A percentile compares a stretch with the other conserved stretches of the same genome.
Evolutionary conservation across 1,140 invertebrate genomes (phyloP).

Genomic region (Drosophila sp.): DNA sequence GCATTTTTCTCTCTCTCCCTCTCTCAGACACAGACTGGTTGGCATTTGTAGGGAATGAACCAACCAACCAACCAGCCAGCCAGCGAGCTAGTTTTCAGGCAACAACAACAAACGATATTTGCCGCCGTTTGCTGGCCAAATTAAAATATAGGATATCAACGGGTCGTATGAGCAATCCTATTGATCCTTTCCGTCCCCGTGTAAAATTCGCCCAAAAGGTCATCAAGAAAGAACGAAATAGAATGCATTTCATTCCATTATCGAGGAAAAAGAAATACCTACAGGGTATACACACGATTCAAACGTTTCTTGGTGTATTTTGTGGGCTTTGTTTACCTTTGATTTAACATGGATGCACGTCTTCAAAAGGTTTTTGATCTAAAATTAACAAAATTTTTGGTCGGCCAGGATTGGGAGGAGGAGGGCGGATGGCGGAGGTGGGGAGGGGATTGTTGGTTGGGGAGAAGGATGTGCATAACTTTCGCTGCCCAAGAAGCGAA

Average conservation of each 20-base stretch:
- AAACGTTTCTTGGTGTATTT: neutral
- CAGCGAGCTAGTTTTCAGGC: conserved; percentile 16
- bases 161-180: neutral
- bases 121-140: conserved; percentile 45
- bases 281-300: neutral
- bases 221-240: too few relatives aligned
- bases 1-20: conserved; percentile 48
- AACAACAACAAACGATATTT: conserved; percentile 37
- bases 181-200: too few relatives aligned
- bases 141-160: conserved; percentile 17
- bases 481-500: neutral
- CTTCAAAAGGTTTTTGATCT: neutral
- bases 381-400: neutral
- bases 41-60: conserved; percentile 64
- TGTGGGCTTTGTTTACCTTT: neutral
- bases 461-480: conserved; percentile 10
- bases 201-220: too few relatives aligned
- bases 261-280: too few relatives aligned
- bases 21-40: conserved; percentile 52
- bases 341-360: neutral
- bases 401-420: too few relatives aligned
- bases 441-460: neutral
- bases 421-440: neutral
- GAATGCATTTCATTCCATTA: too few relatives aligned
- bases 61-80: conserved; percentile 28